Evolutionary conservation across 1,140 invertebrate genomes (phyloP).

Genomic region (Xylocopa sonorina): DNA sequence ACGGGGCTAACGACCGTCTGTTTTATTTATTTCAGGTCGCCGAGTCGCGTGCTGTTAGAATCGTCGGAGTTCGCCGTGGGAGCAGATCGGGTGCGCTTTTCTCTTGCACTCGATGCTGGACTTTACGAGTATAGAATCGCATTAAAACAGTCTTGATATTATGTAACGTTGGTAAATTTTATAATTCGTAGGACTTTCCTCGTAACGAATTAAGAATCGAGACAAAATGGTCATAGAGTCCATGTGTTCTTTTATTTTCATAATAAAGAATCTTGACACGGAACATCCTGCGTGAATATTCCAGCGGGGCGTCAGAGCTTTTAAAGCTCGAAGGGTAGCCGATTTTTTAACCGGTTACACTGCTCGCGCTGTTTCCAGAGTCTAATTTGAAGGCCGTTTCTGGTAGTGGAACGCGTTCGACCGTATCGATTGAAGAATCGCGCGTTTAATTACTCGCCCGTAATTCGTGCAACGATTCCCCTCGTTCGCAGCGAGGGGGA

Average conservation of each 20-base stretch:
- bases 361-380: neutral
- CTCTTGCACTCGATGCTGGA: no score
- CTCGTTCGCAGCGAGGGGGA: neutral
- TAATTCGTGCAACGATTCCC: slow-evolving; percentile 18
- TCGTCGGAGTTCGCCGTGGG: no score
- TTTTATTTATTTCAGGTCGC: neutral
- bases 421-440: slow-evolving; percentile 31
- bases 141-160: no score
- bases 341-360: neutral
- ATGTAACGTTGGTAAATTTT: no score
- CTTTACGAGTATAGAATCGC: no score
- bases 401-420: neutral
- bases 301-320: neutral
- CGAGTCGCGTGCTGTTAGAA: no score
- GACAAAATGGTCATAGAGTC: no score
- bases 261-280: no score
- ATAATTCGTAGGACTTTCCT: no score
- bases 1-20: neutral
- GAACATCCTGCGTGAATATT: neutral
- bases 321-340: neutral
- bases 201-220: no score
- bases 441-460: slow-evolving; percentile 30
- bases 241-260: no score
- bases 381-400: slow-evolving; percentile 1
- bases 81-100: no score